Conservation (phyloP, 2,888 invertebrate genomes). For the Nycteola revayana region DNA sequence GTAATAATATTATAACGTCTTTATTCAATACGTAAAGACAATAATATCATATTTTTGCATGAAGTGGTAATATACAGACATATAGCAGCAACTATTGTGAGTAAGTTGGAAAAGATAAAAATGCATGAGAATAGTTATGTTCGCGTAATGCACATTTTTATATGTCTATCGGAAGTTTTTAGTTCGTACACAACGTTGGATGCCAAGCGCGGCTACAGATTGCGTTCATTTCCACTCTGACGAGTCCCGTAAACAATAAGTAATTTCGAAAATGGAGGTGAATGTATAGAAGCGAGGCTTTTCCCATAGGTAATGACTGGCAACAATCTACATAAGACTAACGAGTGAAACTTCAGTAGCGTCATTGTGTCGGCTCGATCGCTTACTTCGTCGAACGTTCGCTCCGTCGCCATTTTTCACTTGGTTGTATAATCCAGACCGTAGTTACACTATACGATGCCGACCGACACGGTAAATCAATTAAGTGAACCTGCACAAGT, state of each 20-base stretch:
- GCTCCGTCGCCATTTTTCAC: conserved; percentile 45
- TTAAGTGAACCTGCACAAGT: conserved; percentile 51
- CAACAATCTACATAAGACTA: conserved; percentile 51
- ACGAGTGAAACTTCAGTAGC: conserved; percentile 53
- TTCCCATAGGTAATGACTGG: conserved; percentile 54
- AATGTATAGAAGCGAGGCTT: conserved; percentile 43
- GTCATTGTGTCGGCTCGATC: conserved; percentile 50
- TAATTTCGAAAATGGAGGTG: conserved; percentile 54
- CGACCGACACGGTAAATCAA: conserved; percentile 50
- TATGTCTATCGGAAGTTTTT: conserved; percentile 22
- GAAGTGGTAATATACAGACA: conserved; percentile 8
- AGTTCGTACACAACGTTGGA: conserved; percentile 16
- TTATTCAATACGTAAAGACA: conserved; percentile 34
- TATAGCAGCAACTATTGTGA: no score
- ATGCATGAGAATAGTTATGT: conserved; percentile 11
- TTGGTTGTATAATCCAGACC: conserved; percentile 31
- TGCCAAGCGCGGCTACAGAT: conserved; percentile 33
- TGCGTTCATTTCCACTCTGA: conserved; percentile 37
- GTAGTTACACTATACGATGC: conserved; percentile 42
- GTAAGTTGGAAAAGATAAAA: conserved; percentile 19
- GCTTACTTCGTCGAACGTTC: conserved; percentile 40
- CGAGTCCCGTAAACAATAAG: conserved; percentile 50
- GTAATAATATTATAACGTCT: conserved; percentile 42
- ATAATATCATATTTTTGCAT: conserved; percentile 30
- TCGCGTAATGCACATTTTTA: conserved; percentile 18